Base-by-base conservation (phyloP, 2,797 vertebrate genomes). In the Hoplostethus mediterraneus region DNA sequence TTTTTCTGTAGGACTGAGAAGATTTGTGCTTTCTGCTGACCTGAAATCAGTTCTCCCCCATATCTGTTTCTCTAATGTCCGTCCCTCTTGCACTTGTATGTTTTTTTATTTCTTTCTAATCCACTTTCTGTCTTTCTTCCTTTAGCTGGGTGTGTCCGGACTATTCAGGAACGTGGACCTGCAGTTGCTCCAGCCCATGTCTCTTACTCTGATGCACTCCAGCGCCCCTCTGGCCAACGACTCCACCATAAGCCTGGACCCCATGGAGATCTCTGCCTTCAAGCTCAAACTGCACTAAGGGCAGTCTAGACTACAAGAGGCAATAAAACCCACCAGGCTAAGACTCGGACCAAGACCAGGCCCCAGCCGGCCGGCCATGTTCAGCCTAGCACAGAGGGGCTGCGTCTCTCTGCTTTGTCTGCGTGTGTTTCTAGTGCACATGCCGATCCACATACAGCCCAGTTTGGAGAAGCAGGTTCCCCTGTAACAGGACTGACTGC, bases 251-350 rank as follows among this genome's bases (percentile, higher is more conserved):
- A 95, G 36, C 66, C 73, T 99, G 87, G 95, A 97, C 59, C 96
- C 97, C 79, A 99, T 99, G 98, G 98, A 99, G 92, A 95, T 99
- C 0, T 94, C 96, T 38, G 90, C 97, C 53, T 99, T 96, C 85
- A 97, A 97, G 85, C 82, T 99, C 85, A 97, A 95, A 79, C 90
- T 99, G 79, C 95, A 93, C 88, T 99, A 97, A 93, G 78, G 80
- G 67, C 79, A 21, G 14, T 28, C 56, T 3, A 0, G 17, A 75
- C 17, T 16, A 63, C 59, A 72, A 28, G 36, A 76, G 68, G 61
- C 80, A 81, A 75, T 54, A 51, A 49, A 56, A 30, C 45, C 28
- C 63, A 57, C 40, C 75, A 54, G 67, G 45, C 54, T 57, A 36
- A 25, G 44, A 83, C 82, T 83, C 66, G 17, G 78, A 88, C 81